Percentiles rank a stretch among this genome's conserved stretches.
Conservation (phyloP, 2,113 vertebrate genomes). For the Murina feae region DNA sequence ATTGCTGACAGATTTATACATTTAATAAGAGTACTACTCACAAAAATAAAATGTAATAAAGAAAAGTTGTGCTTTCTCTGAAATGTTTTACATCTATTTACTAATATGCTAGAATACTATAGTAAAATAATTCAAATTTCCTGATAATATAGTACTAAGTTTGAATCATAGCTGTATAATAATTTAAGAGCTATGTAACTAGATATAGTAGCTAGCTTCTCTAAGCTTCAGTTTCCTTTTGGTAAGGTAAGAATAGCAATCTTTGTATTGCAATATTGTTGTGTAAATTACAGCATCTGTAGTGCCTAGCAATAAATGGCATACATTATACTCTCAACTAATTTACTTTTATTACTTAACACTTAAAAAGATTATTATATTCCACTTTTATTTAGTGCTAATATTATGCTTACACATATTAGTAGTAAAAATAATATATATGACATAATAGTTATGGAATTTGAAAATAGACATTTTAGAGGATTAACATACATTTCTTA, state of each 20-base stretch:
- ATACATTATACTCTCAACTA: not conserved
- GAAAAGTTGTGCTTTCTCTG: not conserved
- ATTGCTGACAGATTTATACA: not conserved
- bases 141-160: not conserved
- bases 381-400: not conserved
- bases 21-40: not conserved
- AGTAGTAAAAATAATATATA: not conserved
- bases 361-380: not conserved
- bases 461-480: not conserved
- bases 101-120: not conserved
- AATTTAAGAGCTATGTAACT: not conserved
- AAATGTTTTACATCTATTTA: not conserved
- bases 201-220: not conserved
- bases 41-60: not conserved
- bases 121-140: not conserved
- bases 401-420: not conserved
- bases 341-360: not conserved
- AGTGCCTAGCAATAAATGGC: not conserved
- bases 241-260: not conserved
- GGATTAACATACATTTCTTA: not conserved
- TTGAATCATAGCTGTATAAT: not conserved
- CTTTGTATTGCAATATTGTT: not conserved
- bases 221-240: not conserved
- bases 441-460: not conserved
- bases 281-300: not conserved